phyloP scores from a whole-genome alignment of 2,888 invertebrate species.

The Drosophila sordidula region DNA sequence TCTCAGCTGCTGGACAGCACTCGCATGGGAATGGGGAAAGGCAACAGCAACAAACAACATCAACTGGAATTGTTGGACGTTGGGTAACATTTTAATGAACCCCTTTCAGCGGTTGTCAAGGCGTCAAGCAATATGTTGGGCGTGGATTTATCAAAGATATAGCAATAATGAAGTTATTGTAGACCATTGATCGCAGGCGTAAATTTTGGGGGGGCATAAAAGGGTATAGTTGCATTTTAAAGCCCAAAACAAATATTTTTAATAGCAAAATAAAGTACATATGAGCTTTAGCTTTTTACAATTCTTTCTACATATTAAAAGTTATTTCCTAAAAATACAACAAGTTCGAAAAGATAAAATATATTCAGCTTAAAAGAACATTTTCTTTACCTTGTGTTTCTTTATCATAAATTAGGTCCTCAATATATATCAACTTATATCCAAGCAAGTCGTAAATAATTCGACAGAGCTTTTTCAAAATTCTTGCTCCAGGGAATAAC shows the following conservation, averaged over 20 bases:
- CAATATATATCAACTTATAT: no score
- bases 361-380: no score
- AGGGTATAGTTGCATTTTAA: no score
- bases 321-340: no score
- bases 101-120: conserved; percentile 50
- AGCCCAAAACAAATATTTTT: no score
- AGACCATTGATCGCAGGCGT: neutral
- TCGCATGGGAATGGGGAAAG: conserved; percentile 6
- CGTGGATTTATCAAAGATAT: neutral
- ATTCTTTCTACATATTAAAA: no score
- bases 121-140: conserved; percentile 11
- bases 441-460: neutral
- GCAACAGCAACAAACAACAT: conserved; percentile 7
- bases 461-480: conserved; percentile 5
- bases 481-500: conserved; percentile 5
- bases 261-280: no score
- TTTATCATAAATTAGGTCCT: no score
- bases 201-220: neutral
- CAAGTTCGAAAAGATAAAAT: no score
- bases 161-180: conserved; percentile 5
- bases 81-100: conserved; percentile 48
- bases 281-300: no score
- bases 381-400: no score
- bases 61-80: conserved; percentile 11
- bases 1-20: conserved; percentile 47